These are phyloP conservation scores for Neosalanx taihuensis DNA, from an alignment of 2,797 vertebrate species.

Conservation along the genomic window DNA sequence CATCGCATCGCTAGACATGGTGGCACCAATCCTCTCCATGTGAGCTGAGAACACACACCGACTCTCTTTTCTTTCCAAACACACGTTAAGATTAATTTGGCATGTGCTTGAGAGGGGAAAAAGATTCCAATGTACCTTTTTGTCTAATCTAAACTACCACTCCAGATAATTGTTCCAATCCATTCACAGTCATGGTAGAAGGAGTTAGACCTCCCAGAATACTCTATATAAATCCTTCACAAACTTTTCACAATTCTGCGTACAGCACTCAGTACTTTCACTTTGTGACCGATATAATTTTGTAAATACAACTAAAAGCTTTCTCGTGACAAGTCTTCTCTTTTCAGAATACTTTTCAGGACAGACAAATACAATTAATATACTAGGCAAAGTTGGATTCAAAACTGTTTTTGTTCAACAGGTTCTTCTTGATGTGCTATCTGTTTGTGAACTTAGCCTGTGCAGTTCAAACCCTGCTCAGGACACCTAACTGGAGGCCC, in stretches of 20 bases:
- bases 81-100: not conserved
- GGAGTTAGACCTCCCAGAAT: not conserved
- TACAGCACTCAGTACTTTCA: too few species aligned
- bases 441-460: constrained; percentile 98
- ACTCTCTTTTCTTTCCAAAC: not conserved
- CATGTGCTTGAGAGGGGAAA: not conserved
- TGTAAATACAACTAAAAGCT: too few species aligned
- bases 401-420: constrained; percentile 50
- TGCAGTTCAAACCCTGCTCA: constrained; percentile 93
- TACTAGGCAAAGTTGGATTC: too few species aligned
- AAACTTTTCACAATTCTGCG: not conserved
- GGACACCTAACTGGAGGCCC: constrained; percentile 97
- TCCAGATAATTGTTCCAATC: not conserved
- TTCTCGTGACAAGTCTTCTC: too few species aligned
- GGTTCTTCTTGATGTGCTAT: constrained; percentile 99
- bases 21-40: constrained; percentile 99
- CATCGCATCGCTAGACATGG: constrained; percentile 97
- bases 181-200: not conserved
- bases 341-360: too few species aligned
- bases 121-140: not conserved
- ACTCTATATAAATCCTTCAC: not conserved
- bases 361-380: too few species aligned
- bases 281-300: too few species aligned
- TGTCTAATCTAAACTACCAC: not conserved
- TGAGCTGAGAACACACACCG: constrained; percentile 63